Conservation (phyloP, 2,797 vertebrate species). For the Urophycis tenuis region DNA sequence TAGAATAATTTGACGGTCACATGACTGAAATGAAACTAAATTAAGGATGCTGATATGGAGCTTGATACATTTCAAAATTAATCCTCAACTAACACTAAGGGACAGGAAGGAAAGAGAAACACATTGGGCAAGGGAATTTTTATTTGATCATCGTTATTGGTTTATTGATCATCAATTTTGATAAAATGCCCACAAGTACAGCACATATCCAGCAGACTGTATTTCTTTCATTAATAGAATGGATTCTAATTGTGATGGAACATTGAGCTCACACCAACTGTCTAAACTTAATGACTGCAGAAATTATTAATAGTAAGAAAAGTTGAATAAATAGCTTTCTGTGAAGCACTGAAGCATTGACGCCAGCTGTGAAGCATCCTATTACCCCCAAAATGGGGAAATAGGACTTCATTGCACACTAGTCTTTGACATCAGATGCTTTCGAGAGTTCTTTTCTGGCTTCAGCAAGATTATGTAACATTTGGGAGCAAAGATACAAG, state of each 20-base stretch:
- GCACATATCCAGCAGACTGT: not conserved
- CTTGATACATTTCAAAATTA: not conserved
- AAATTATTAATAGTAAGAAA: not conserved
- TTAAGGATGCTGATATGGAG: not conserved
- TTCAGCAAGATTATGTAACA: constrained; percentile 54
- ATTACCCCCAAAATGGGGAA: not conserved
- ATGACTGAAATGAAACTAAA: not conserved
- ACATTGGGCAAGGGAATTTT: not conserved
- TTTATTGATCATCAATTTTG: not conserved
- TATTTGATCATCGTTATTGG: not conserved
- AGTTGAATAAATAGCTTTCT: too few relatives aligned
- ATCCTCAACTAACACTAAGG: not conserved
- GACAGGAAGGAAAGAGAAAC: not conserved
- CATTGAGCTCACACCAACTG: not conserved
- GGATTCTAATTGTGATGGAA: not conserved
- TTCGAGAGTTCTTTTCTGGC: constrained; percentile 53
- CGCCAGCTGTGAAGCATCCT: too few relatives aligned
- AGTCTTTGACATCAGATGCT: constrained; percentile 32
- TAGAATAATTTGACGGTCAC: not conserved
- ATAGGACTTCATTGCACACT: not conserved
- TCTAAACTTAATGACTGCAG: not conserved
- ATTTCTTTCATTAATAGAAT: not conserved
- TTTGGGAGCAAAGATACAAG: constrained; percentile 67
- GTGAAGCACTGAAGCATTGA: too few relatives aligned
- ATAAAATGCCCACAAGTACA: not conserved